These are phyloP conservation scores for Tipula confusa DNA, from an alignment of 2,888 invertebrate genomes.

Conservation along the genomic window DNA sequence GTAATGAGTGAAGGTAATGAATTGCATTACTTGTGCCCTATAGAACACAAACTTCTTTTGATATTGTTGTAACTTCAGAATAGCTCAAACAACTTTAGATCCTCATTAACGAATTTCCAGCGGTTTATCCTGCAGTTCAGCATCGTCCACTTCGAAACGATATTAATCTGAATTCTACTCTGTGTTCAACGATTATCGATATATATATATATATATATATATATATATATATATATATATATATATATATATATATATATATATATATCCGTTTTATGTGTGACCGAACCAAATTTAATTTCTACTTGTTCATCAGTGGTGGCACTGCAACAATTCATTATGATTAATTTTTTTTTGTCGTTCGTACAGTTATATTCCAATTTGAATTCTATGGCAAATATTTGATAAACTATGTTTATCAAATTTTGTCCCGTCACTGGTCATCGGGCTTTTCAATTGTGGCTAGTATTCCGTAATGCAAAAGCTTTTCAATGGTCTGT, in stretches of 20 bases:
- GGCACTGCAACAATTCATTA: conserved; percentile 95
- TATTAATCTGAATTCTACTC: conserved; percentile 98
- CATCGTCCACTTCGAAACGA: conserved; percentile 80
- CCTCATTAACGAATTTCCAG: conserved; percentile 83
- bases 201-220: too few species aligned
- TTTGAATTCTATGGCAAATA: neutral
- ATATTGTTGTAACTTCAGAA: conserved; percentile 85
- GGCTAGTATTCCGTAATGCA: too few species aligned
- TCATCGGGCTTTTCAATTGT: too few species aligned
- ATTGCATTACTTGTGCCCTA: conserved; percentile 83
- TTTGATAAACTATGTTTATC: too few species aligned
- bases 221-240: too few species aligned
- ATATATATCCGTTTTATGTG: conserved; percentile 96
- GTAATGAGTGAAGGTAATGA: conserved; percentile 45
- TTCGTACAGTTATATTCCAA: neutral
- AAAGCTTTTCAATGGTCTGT: too few species aligned
- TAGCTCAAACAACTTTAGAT: conserved; percentile 95
- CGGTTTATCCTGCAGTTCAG: conserved; percentile 96
- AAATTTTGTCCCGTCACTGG: too few species aligned
- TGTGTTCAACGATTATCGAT: conserved; percentile 89
- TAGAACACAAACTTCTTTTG: conserved; percentile 94
- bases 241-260: too few species aligned
- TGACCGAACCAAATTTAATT: conserved; percentile 87
- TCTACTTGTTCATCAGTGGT: conserved; percentile 98
- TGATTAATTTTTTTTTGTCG: conserved; percentile 69